phyloP scores from a whole-genome alignment of 2,113 vertebrate genomes.

The Ciconia maguari region DNA sequence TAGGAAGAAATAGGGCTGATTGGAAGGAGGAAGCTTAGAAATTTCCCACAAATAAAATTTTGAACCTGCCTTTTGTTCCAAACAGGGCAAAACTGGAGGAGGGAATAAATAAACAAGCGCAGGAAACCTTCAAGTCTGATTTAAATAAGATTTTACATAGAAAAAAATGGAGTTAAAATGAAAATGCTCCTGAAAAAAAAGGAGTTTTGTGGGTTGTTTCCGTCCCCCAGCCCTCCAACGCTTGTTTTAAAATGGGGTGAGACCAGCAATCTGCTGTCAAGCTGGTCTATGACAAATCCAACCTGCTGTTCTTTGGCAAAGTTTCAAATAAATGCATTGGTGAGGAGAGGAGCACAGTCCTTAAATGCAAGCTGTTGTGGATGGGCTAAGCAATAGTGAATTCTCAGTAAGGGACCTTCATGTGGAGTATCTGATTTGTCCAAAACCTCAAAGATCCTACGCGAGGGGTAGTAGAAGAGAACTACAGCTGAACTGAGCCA shows the following conservation, averaged over 20 bases:
- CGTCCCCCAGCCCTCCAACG: accelerated
- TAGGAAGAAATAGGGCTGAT: neutral
- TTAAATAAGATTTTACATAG: neutral
- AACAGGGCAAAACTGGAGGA: neutral
- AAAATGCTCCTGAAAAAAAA: neutral
- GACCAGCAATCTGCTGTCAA: neutral
- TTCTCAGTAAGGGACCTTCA: neutral
- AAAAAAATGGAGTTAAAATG: neutral
- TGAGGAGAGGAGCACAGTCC: neutral
- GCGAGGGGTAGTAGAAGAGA: neutral
- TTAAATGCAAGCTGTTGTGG: neutral
- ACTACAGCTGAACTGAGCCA: neutral
- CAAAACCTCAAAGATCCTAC: neutral
- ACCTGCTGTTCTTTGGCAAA: neutral
- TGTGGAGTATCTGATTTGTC: neutral
- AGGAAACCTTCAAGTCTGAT: neutral
- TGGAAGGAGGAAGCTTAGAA: neutral
- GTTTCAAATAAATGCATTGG: neutral
- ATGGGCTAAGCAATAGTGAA: neutral
- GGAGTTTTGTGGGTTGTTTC: neutral
- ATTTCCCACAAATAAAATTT: neutral
- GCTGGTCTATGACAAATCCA: neutral
- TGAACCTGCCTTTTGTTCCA: neutral
- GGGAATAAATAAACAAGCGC: neutral
- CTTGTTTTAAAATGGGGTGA: neutral